Percentiles rank a stretch among this genome's conserved stretches.
phyloP scores from a whole-genome alignment of 92 coral and sea anemone genomes.

The Pocillopora grandis region DNA sequence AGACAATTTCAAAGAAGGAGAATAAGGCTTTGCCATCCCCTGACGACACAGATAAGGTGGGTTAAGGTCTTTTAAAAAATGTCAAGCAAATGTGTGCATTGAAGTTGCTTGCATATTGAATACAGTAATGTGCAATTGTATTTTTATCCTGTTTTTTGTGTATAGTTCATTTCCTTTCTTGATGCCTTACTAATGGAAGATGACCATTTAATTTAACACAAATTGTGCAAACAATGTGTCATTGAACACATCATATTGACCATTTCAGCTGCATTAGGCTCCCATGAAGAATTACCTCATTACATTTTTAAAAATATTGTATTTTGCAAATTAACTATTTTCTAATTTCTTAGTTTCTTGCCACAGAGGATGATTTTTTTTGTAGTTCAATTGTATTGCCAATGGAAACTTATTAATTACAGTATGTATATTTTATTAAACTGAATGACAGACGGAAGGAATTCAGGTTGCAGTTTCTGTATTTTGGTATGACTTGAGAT shows the following conservation, averaged over 20 bases:
- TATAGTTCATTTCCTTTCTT: neutral
- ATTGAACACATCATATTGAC: neutral
- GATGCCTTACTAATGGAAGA: neutral
- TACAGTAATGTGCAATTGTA: neutral
- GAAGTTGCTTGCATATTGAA: neutral
- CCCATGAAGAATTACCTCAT: too few species aligned
- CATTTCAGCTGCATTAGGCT: neutral
- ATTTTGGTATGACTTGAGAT: too few species aligned
- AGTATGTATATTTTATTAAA: neutral
- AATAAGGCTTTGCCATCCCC: conserved; percentile 90
- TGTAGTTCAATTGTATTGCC: too few species aligned
- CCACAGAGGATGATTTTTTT: too few species aligned
- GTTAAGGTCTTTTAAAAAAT: too few species aligned
- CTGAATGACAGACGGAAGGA: neutral
- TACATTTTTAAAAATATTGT: too few species aligned
- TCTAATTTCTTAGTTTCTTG: too few species aligned
- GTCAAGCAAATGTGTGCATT: too few species aligned
- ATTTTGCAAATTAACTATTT: too few species aligned
- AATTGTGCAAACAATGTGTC: neutral
- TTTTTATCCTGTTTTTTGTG: too few species aligned
- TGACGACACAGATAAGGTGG: conserved; percentile 94
- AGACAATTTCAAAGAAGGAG: conserved; percentile 98
- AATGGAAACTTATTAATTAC: too few species aligned
- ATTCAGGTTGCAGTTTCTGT: neutral
- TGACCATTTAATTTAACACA: neutral